Evolutionary conservation across 2,113 vertebrate genomes (phyloP).

Genomic region (Dasypus novemcinctus): DNA sequence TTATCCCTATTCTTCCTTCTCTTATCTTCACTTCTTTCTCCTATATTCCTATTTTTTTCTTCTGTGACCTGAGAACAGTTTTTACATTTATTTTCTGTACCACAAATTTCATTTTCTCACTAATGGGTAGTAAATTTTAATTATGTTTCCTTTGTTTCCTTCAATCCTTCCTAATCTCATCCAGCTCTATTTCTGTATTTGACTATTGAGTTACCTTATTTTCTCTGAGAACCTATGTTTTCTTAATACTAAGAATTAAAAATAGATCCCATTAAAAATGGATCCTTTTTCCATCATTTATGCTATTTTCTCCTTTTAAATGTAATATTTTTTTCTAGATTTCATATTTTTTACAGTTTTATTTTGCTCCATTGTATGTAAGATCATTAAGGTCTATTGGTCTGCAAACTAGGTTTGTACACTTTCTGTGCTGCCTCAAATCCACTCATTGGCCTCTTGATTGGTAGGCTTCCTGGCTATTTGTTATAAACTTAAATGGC

Average conservation of each 20-base stretch:
- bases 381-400: neutral
- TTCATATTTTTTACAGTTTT: neutral
- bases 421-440: neutral
- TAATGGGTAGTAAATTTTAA: neutral
- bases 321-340: neutral
- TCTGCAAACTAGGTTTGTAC: neutral
- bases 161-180: neutral
- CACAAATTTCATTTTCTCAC: neutral
- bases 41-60: neutral
- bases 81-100: neutral
- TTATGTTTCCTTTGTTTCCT: neutral
- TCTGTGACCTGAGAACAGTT: neutral
- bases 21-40: neutral
- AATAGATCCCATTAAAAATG: too few species aligned
- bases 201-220: neutral
- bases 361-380: neutral
- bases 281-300: neutral
- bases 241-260: neutral
- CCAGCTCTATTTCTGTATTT: conserved; percentile 20
- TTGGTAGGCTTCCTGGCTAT: neutral
- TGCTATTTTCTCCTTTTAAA: neutral
- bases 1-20: neutral
- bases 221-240: neutral
- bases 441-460: neutral
- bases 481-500: neutral